Base-by-base conservation (phyloP, 2,888 invertebrate genomes). In the Scrobipalpa atriplicella region DNA sequence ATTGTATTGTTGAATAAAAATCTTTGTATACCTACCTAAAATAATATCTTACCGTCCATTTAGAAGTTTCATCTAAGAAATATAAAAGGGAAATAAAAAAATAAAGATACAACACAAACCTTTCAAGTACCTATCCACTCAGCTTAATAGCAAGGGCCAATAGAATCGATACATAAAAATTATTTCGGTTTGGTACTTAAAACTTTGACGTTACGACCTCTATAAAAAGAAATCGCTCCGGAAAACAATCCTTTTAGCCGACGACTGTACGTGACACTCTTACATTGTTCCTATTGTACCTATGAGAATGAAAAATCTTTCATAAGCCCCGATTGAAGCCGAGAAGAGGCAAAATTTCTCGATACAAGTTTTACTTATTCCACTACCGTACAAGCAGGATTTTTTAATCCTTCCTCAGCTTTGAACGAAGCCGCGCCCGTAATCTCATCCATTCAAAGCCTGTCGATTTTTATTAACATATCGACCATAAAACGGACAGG, bases 381-480 rank as follows among this genome's bases (percentile, higher is more conserved):
- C 64, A 11, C 38, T 41, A 16, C 47, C 64, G 41, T 36, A 16
- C 18, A 9, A 21, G 18, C 29, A 52, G 29, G 18, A n/a, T 41
- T 64, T 64, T 64, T 64, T 41, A 54, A 64, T 64, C 64, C 64
- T 56, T 64, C 39, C 64, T 6, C 29, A 38, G 36, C 36, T 52
- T 64, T 64, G 36, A 16, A 38, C 63, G 38, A 11, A 62, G 43
- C 41, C 29, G 39, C 41, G 62, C 60, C 63, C 74, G 80, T 78
- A 80, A 81, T 81, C 80, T 82, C 83, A 79, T 83, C 79, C 77
- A 88, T 89, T 87, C 88, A 82, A 75, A 80, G 80, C 89, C 86
- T 86, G 89, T 86, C 82, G 81, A 79, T 87, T 83, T 89, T 87
- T 89, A 90, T 89, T 90, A 90, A 88, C 89, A 89, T 89, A 90